Percentiles rank a stretch among this genome's conserved stretches.
Conservation (phyloP, 2,797 vertebrate species). For the Gouania willdenowi region DNA sequence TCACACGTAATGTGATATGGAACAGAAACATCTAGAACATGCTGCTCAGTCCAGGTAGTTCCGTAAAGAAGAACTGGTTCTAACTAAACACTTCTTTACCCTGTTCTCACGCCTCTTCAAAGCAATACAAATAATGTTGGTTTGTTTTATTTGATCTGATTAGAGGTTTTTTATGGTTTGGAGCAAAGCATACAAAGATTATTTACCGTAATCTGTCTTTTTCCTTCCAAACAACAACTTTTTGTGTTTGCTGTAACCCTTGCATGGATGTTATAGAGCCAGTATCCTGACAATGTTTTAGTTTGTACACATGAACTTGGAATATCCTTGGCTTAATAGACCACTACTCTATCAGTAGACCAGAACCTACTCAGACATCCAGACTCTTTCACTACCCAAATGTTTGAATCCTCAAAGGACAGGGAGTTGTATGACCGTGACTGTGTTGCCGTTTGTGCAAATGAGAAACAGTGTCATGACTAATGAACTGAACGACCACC, state of each 20-base stretch:
- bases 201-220: slow-evolving; percentile 30
- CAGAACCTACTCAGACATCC: no score
- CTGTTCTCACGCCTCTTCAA: no score
- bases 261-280: slow-evolving; percentile 4
- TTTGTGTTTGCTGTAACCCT: slow-evolving; percentile 27
- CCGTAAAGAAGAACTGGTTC: no score
- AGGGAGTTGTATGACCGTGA: slow-evolving; percentile 39
- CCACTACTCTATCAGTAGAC: slow-evolving; percentile 23
- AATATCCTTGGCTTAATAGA: slow-evolving; percentile 32
- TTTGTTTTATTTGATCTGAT: no score
- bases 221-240: slow-evolving; percentile 21
- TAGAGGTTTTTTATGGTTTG: background rate
- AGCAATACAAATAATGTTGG: no score
- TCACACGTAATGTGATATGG: no score
- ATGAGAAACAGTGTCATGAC: slow-evolving; percentile 68
- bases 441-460: slow-evolving; percentile 60
- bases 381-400: slow-evolving; percentile 11
- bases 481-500: slow-evolving; percentile 49
- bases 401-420: slow-evolving; percentile 22
- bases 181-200: slow-evolving; percentile 54
- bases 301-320: slow-evolving; percentile 9
- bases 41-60: no score
- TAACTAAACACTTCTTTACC: no score
- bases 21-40: no score
- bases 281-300: slow-evolving; percentile 22